A percentile compares a stretch with the other conserved stretches of the same genome.
These are phyloP conservation scores for Lepisosteus oculatus DNA, from an alignment of 2,113 vertebrate genomes.

Conservation along the genomic window DNA sequence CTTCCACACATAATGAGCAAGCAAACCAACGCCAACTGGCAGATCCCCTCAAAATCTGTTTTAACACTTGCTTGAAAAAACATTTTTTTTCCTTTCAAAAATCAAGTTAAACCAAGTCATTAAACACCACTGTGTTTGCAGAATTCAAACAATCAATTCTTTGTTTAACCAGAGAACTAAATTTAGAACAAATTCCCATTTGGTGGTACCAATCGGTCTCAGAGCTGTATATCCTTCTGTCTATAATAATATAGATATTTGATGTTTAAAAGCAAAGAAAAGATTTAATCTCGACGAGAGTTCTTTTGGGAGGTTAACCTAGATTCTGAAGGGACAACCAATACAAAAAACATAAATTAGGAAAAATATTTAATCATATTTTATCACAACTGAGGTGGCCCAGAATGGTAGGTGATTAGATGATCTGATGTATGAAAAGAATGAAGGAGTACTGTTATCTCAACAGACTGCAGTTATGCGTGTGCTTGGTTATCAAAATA, in stretches of 20 bases:
- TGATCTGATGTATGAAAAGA: no score
- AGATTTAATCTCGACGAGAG: background rate
- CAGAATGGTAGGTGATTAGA: no score
- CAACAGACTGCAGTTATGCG: no score
- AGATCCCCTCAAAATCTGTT: slow-evolving; percentile 3
- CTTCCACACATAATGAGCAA: background rate
- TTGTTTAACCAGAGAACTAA: background rate
- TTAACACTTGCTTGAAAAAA: slow-evolving; percentile 14
- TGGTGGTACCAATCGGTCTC: background rate
- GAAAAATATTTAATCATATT: slow-evolving; percentile 1
- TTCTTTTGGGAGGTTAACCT: background rate
- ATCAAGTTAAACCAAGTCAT: slow-evolving; percentile 1
- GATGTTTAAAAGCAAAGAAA: background rate
- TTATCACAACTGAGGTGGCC: slow-evolving; percentile 1
- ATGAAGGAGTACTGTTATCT: no score
- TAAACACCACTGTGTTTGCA: background rate
- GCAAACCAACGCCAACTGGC: slow-evolving; percentile 11
- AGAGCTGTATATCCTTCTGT: no score
- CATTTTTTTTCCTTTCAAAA: background rate
- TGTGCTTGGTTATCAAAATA: no score
- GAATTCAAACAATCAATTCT: background rate
- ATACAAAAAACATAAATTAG: slow-evolving; percentile 3
- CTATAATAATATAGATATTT: no score
- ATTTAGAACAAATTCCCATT: background rate
- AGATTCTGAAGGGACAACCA: no score